These are phyloP conservation scores for Urosaurus nigricauda DNA, from an alignment of 2,797 vertebrate species.

Conservation along the genomic window DNA sequence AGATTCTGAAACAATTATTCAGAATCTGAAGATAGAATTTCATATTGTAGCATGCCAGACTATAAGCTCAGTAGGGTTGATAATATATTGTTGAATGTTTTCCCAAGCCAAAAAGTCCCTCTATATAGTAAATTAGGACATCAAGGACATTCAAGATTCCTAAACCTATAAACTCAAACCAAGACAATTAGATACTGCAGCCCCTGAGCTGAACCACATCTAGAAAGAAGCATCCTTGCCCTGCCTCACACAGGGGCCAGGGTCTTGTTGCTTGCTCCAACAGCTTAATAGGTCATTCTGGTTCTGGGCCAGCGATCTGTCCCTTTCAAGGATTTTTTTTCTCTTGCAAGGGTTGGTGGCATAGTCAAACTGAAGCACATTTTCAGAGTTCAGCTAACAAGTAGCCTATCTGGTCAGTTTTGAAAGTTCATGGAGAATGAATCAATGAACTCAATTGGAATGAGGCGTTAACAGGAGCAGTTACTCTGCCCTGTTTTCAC, in stretches of 20 bases:
- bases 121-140: background rate
- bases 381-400: background rate
- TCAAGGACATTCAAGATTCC: background rate
- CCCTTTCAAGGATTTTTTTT: background rate
- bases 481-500: background rate
- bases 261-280: no score
- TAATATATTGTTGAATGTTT: background rate
- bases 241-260: no score
- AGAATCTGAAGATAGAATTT: background rate
- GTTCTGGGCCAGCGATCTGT: background rate
- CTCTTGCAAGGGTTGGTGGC: background rate
- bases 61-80: background rate
- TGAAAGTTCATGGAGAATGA: background rate
- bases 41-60: background rate
- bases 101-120: background rate
- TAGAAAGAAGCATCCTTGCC: background rate
- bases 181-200: background rate
- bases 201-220: no score
- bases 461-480: background rate
- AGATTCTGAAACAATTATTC: slow-evolving; percentile 19
- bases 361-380: background rate
- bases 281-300: background rate
- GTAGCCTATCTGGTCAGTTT: no score
- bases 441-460: background rate
- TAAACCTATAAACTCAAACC: no score